phyloP scores from a whole-genome alignment of 2,113 vertebrate genomes.

The Chroicocephalus ridibundus region DNA sequence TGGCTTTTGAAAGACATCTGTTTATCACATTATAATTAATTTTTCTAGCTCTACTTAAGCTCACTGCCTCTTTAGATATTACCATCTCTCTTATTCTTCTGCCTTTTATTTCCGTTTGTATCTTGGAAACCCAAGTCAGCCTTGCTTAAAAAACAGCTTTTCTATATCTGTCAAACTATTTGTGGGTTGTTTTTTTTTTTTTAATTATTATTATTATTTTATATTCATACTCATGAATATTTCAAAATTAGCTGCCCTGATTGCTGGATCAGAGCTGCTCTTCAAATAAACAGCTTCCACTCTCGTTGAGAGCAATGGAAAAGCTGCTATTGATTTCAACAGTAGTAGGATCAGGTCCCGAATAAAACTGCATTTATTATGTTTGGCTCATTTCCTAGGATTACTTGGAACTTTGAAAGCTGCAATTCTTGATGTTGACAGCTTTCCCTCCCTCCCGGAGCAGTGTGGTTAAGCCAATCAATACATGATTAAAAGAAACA shows the following conservation, averaged over 20 bases:
- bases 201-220: background rate
- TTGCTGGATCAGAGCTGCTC: background rate
- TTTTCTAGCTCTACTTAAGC: background rate
- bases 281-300: background rate
- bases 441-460: conserved; percentile 24
- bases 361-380: conserved; percentile 55
- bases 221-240: conserved; percentile 5
- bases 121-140: background rate
- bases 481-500: conserved; percentile 63
- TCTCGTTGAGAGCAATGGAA: background rate
- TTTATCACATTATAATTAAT: background rate
- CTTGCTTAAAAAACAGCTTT: background rate
- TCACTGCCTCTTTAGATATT: background rate
- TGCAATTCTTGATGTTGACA: conserved; percentile 68
- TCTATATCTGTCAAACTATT: background rate
- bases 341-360: conserved; percentile 8
- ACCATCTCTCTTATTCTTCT: background rate
- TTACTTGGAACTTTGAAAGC: conserved; percentile 57
- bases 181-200: background rate
- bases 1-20: background rate
- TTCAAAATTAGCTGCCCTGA: background rate
- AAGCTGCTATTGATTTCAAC: conserved; percentile 43
- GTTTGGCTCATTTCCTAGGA: conserved; percentile 67
- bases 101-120: background rate
- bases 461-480: conserved; percentile 37